phyloP scores from a whole-genome alignment of 2,113 vertebrate species.

The Falcunculus frontatus region DNA sequence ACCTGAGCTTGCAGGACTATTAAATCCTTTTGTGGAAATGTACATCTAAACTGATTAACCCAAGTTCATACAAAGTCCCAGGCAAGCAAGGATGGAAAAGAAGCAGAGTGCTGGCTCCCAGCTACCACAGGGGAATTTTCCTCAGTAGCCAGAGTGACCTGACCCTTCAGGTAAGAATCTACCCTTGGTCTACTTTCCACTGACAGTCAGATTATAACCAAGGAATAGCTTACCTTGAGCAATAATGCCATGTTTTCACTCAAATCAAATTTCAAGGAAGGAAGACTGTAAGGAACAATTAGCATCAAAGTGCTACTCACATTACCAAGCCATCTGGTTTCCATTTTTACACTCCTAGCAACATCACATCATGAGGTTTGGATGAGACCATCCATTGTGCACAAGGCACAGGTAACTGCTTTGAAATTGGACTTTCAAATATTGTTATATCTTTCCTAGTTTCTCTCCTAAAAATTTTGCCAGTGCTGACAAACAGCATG shows the following conservation, averaged over 20 bases:
- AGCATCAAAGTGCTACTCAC: conserved; percentile 58
- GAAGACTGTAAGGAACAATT: conserved; percentile 40
- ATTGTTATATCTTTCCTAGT: too few relatives aligned
- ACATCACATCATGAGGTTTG: neutral
- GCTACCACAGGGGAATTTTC: neutral
- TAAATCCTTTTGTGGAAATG: neutral
- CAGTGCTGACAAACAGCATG: neutral
- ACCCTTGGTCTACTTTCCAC: conserved; percentile 44
- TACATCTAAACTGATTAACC: neutral
- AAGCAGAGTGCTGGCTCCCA: neutral
- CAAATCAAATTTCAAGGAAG: conserved; percentile 44
- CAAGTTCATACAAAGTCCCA: neutral
- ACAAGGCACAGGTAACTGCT: neutral
- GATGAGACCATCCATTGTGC: conserved; percentile 4
- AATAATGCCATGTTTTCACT: conserved; percentile 24
- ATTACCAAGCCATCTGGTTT: conserved; percentile 59
- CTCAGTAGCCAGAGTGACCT: neutral
- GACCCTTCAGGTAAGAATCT: conserved; percentile 13
- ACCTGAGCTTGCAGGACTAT: neutral
- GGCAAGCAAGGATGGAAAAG: neutral
- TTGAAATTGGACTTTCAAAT: neutral
- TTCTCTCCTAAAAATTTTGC: conserved; percentile 1
- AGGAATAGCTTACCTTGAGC: conserved; percentile 40
- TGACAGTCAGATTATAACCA: conserved; percentile 30
- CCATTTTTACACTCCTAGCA: conserved; percentile 26